A percentile compares a stretch with the other conserved stretches of the same genome.
Evolutionary conservation across 1,140 invertebrate genomes (phyloP).

Genomic region (Bathynomus jamesi): DNA sequence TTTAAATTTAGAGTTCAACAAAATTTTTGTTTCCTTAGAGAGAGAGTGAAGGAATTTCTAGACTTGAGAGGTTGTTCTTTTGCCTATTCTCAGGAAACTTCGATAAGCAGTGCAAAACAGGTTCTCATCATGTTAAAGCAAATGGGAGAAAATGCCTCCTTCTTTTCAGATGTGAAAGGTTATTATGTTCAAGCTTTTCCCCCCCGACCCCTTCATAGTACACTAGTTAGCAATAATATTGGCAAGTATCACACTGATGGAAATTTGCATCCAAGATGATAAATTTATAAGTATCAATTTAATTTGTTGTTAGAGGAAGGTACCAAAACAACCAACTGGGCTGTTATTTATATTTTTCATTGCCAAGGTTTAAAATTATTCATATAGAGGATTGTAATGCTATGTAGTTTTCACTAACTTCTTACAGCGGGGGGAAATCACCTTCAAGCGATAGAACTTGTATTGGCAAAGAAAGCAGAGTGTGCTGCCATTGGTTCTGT

Average conservation of each 20-base stretch:
- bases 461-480: slow-evolving; percentile 53
- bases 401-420: too few relatives aligned
- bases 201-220: slow-evolving; percentile 2
- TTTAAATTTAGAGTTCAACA: too few relatives aligned
- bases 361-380: too few relatives aligned
- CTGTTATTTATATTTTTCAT: too few relatives aligned
- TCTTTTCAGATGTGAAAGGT: slow-evolving; percentile 54
- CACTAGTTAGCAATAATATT: not conserved
- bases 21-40: slow-evolving; percentile 42
- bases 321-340: too few relatives aligned
- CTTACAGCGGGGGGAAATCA: too few relatives aligned
- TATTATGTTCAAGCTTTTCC: too few relatives aligned
- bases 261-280: too few relatives aligned
- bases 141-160: slow-evolving; percentile 54
- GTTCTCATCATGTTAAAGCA: slow-evolving; percentile 51
- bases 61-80: slow-evolving; percentile 53
- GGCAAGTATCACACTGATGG: too few relatives aligned
- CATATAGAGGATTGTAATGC: too few relatives aligned
- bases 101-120: slow-evolving; percentile 50
- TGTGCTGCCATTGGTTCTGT: slow-evolving; percentile 56
- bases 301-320: too few relatives aligned
- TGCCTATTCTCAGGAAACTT: slow-evolving; percentile 50
- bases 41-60: slow-evolving; percentile 51
- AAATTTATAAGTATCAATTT: too few relatives aligned
- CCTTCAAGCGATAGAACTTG: slow-evolving; percentile 54